Evolutionary conservation across 2,113 vertebrate species (phyloP), one percentile per base, ranked within the genome.

Genomic region (Strix uralensis): DNA sequence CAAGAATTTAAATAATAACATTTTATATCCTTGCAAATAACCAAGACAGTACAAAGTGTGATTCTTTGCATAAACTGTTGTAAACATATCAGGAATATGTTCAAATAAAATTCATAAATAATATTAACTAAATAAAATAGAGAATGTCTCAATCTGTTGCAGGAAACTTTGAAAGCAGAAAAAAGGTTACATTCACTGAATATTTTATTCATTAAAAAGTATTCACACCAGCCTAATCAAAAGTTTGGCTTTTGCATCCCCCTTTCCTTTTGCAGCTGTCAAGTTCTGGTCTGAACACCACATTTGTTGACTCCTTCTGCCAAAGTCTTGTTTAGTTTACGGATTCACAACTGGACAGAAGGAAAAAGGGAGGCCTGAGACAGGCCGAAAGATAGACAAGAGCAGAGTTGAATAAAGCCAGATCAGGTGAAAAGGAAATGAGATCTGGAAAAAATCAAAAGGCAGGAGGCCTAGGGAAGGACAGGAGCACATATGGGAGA

Each of bases 321-420:
- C 93, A 93, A 95, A 96, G 61, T 71, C 94, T 94, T 94, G 88
- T 92, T 96, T 96, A 88, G 94, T 96, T 96, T 96, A 96, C 92
- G 81, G 90, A 94, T 94, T 94, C 94, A 77, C 90, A 92, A 95
- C 95, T 94, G 96, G 92, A 92, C 88, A 96, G 94, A 91, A 94
- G 69, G 88, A 92, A 80, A 54, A 94, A 94, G 77, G 70, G 66
- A 97, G 78, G 89, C 70, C 91, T 86, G 57, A 85, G 81, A 95
- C 83, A 92, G 81, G 63, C 86, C 0, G 3, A 84, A 96, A 95
- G 86, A 96, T 67, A 97, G 96, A 95, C 94, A 78, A 69, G 90
- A 90, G 62, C 20, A 87, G 80, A 89, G 78, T 27, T 96, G 90
- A 96, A 96, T 94, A 86, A 90, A 70, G 55, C 89, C 92, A 92